Base-by-base conservation (phyloP, 1,140 invertebrate species). In the Trichonephila clavata region DNA sequence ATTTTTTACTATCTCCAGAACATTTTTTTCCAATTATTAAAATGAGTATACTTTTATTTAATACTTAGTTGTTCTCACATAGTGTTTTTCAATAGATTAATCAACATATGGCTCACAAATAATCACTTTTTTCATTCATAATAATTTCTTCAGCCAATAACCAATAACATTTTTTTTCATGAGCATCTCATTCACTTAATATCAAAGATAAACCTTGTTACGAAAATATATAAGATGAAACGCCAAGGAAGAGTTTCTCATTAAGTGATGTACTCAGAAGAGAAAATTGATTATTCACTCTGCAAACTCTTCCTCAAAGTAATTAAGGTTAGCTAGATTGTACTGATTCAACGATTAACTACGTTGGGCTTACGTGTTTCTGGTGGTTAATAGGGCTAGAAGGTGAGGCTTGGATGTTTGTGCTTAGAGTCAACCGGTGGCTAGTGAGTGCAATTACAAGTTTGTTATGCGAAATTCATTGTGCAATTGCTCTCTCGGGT, bases 271-370 rank as follows among this genome's bases (percentile, higher is more conserved):
- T 68, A 68, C 65, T 68, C 65, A 24, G 65, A 13, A 24, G 21
- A 24, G 21, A n/a, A 68, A 27, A 68, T 68, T 68, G 65, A 68
- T 68, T 68, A 68, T 68, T 68, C 65, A 68, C 65, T n/a, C n/a
- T 68, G 65, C n/a, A 21, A 68, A 68, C 65, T 68, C 65, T 68
- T 68, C 20, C 65, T 68, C 65, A 24, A 68, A 68, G 65, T 68
- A 68, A 68, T 68, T 68, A 68, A 68, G 65, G 65, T 24, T 10
- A 68, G n/a, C n/a, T 24, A 68, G 65, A 24, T 68, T 68, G 10
- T 68, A 68, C 65, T 68, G 65, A 68, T 68, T 68, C 65, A 68
- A 68, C 65, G n/a, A 68, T 68, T 68, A 68, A 68, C 65, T 68
- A 68, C 65, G 21, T 20, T 68, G n/a, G 24, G 65, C n/a, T 68